Evolutionary conservation across 1,140 invertebrate genomes (phyloP).

Genomic region (Anastatus disparis): DNA sequence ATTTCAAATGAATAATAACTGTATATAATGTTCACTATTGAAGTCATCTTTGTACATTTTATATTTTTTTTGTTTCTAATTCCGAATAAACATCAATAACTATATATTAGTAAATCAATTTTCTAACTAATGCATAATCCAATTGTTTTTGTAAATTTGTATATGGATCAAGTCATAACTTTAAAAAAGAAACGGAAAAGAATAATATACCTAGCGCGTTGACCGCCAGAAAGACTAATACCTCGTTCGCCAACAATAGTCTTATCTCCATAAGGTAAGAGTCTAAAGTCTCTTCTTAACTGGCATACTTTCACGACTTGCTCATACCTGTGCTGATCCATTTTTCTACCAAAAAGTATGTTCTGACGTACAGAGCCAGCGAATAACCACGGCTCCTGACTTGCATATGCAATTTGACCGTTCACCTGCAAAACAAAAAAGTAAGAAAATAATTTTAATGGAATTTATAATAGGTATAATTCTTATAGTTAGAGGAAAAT

Average conservation of each 20-base stretch:
- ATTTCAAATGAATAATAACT: too few relatives aligned
- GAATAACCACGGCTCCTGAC: constrained; percentile 81
- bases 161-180: too few relatives aligned
- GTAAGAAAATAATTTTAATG: neutral
- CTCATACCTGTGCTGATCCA: constrained; percentile 71
- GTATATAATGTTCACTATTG: too few relatives aligned
- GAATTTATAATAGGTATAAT: too few relatives aligned
- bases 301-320: constrained; percentile 71
- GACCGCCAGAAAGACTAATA: constrained; percentile 78
- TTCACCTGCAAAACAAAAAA: constrained; percentile 64
- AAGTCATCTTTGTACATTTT: too few relatives aligned
- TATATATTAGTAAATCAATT: too few relatives aligned
- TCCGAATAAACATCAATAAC: too few relatives aligned
- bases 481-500: too few relatives aligned
- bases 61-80: too few relatives aligned
- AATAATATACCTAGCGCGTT: constrained; percentile 73
- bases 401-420: constrained; percentile 74
- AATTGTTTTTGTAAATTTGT: too few relatives aligned
- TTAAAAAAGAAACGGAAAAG: too few relatives aligned
- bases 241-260: constrained; percentile 87
- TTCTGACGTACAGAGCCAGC: constrained; percentile 76
- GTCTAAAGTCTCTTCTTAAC: constrained; percentile 71
- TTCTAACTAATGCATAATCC: too few relatives aligned
- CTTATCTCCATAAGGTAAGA: constrained; percentile 73
- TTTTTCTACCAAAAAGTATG: constrained; percentile 81